Percentiles rank a stretch among this genome's conserved stretches.
Conservation (phyloP, 92 coral and sea anemone species). For the Nematostella vectensis region DNA sequence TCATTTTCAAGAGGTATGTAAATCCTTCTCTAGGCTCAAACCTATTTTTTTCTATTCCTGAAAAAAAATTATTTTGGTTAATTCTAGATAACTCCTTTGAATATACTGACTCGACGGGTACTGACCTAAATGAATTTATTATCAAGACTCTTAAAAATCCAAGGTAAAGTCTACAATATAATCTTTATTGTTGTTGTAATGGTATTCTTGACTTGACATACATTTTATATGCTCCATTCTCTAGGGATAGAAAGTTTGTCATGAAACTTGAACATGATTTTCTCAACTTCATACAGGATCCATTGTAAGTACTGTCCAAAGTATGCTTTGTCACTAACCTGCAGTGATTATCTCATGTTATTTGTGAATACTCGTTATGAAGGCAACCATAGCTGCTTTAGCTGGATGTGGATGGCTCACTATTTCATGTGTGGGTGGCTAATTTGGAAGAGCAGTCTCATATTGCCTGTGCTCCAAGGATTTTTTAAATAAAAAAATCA, state of each 20-base stretch:
- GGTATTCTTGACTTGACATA: background rate
- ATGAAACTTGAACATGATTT: slow-evolving; percentile 87
- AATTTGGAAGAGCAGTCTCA: too few species aligned
- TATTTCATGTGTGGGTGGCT: too few species aligned
- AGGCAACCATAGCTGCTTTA: too few species aligned
- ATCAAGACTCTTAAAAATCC: slow-evolving; percentile 87
- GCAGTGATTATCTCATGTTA: too few species aligned
- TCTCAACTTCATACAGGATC: slow-evolving; percentile 83
- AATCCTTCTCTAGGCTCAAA: background rate
- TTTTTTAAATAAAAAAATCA: too few species aligned
- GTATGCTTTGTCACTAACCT: too few species aligned
- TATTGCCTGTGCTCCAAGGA: too few species aligned
- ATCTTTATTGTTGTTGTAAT: too few species aligned
- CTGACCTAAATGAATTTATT: slow-evolving; percentile 94
- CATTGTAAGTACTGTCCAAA: slow-evolving; percentile 50
- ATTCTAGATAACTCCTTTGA: slow-evolving; percentile 91
- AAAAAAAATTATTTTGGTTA: background rate
- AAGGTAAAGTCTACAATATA: slow-evolving; percentile 38
- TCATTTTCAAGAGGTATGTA: slow-evolving; percentile 67
- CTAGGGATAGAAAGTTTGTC: slow-evolving; percentile 88
- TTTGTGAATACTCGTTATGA: too few species aligned
- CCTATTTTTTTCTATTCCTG: background rate
- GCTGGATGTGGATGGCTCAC: too few species aligned
- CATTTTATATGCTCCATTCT: slow-evolving; percentile 1
- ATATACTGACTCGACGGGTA: slow-evolving; percentile 98